Base-by-base conservation (phyloP, 2,113 vertebrate genomes). In the Potamarius usumacintae region DNA sequence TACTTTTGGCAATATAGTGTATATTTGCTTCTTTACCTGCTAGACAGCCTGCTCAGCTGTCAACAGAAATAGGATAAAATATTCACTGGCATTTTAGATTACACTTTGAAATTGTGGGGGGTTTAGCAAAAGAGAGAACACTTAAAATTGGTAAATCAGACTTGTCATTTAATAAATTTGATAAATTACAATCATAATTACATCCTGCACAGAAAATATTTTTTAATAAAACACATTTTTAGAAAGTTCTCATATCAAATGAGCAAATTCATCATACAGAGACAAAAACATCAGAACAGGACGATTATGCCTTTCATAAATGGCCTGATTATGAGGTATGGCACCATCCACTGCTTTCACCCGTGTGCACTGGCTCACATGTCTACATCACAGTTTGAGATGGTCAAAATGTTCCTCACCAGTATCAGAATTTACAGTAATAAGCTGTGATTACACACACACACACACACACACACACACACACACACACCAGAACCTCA, bases 131-230 rank as follows among this genome's bases (percentile, higher is more conserved):
- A 14, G 14, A 55, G 17, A 50, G 5, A 10, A 72, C 76, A 6
- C n/a, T 55, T 52, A n/a, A 53, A 78, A 88, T 25, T 12, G 30
- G 48, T 67, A 82, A 88, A 58, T 27, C 86, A 86, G 27, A 86
- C 92, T 91, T 87, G 89, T 91, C 57, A 89, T 94, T 95, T 95
- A 94, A 93, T 95, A 93, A 93, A 93, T 93, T 94, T 94, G 88
- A 94, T 94, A 93, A 94, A 94, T 94, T 93, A 94, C 93, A 94
- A 86, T 91, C 90, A 92, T 93, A 93, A 92, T 90, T 91, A 90
- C 91, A 93, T 92, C 91, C n/a, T 88, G 93, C 92, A 93, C 92
- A 93, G 84, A 94, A 94, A 95, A 93, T 94, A 94, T 62, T 67
- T 84, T 87, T 91, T 88, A 78, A 91, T 91, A 87, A 93, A 94